Conservation (phyloP, 2,113 vertebrate species). For the Heliornis fulica region DNA sequence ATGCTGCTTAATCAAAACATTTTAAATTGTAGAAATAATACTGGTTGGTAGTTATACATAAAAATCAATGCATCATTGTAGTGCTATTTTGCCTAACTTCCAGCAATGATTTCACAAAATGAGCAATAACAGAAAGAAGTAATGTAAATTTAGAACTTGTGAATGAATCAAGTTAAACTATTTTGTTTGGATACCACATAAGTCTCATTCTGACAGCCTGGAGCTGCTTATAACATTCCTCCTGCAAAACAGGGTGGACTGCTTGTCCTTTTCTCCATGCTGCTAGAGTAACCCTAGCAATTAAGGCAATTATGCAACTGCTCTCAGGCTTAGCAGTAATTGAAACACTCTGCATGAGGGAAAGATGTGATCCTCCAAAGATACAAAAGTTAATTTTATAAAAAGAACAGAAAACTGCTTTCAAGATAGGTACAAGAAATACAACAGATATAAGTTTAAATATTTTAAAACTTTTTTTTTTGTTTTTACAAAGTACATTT, state of each 20-base stretch:
- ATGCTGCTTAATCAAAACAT: background rate
- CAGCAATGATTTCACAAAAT: background rate
- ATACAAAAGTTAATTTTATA: background rate
- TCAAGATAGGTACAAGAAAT: background rate
- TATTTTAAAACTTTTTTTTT: background rate
- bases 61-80: background rate
- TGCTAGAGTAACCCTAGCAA: background rate
- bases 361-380: background rate
- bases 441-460: background rate
- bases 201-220: background rate
- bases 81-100: background rate
- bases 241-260: background rate
- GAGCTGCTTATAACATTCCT: background rate
- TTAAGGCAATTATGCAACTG: background rate
- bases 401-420: background rate
- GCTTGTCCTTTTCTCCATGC: background rate
- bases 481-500: background rate
- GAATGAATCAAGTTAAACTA: background rate
- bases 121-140: background rate
- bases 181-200: background rate
- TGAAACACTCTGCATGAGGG: accelerated
- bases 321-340: background rate
- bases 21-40: background rate
- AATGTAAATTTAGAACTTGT: background rate
- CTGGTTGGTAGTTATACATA: background rate